Percentiles rank a stretch among this genome's conserved stretches.
These are phyloP conservation scores for Natator depressus DNA, from an alignment of 2,113 vertebrate species.

Conservation along the genomic window DNA sequence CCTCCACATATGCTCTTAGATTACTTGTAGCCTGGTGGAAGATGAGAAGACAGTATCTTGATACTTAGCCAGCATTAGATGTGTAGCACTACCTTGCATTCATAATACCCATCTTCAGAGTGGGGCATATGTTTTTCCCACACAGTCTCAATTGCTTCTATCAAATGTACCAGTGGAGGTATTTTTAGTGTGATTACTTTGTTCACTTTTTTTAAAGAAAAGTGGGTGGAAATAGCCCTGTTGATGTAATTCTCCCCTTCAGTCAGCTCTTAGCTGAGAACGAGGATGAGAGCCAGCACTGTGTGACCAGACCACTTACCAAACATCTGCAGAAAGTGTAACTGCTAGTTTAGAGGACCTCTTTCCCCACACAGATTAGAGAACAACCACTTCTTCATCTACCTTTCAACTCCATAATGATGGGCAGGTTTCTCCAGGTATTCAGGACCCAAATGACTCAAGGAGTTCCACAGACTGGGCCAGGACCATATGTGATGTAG, in stretches of 20 bases:
- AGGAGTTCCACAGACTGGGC: neutral
- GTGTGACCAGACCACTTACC: accelerated
- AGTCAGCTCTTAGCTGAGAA: neutral
- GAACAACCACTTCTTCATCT: neutral
- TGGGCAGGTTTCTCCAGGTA: neutral
- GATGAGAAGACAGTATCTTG: accelerated
- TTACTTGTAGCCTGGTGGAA: neutral
- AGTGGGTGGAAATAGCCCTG: neutral
- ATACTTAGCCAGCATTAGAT: neutral
- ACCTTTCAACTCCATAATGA: neutral
- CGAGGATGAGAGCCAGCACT: neutral
- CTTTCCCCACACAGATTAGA: neutral
- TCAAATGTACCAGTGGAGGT: neutral
- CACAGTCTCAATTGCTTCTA: neutral
- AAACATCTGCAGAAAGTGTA: too few species aligned
- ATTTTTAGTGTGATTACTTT: neutral
- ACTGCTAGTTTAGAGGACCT: neutral
- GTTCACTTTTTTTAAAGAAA: neutral
- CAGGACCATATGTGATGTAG: neutral
- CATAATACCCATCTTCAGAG: neutral
- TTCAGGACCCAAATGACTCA: neutral
- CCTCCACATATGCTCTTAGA: accelerated
- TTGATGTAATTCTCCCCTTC: neutral
- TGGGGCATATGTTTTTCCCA: neutral
- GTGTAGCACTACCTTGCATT: accelerated